Evolutionary conservation across 2,113 vertebrate genomes (phyloP).

Genomic region (Cynoglossus semilaevis): DNA sequence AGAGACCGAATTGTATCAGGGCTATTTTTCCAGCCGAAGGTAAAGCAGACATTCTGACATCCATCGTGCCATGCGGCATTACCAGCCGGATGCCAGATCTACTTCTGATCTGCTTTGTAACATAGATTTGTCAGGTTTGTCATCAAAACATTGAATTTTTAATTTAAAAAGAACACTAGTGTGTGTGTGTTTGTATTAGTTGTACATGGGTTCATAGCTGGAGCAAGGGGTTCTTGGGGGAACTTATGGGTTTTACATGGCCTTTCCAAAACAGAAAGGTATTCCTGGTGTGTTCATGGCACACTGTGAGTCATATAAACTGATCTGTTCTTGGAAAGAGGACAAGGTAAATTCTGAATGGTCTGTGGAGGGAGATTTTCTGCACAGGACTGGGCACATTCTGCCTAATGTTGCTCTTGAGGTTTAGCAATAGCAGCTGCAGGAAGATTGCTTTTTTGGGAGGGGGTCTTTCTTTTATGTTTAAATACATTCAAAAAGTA

Average conservation of each 20-base stretch:
- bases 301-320: slow-evolving; percentile 38
- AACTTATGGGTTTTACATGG: slow-evolving; percentile 32
- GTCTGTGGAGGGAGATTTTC: slow-evolving; percentile 37
- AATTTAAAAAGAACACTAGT: too few species aligned
- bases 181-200: too few species aligned
- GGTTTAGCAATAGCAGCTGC: slow-evolving; percentile 19
- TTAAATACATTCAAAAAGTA: slow-evolving; percentile 19
- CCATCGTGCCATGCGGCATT: slow-evolving; percentile 32
- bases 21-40: slow-evolving; percentile 37
- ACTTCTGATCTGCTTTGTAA: slow-evolving; percentile 19
- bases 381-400: slow-evolving; percentile 21
- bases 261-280: slow-evolving; percentile 39
- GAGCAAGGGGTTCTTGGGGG: slow-evolving; percentile 33
- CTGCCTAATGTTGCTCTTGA: slow-evolving; percentile 31
- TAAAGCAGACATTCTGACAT: slow-evolving; percentile 36
- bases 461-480: slow-evolving; percentile 29
- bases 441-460: slow-evolving; percentile 33
- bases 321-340: slow-evolving; percentile 34
- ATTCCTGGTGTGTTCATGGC: slow-evolving; percentile 56
- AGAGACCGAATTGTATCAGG: slow-evolving; percentile 10
- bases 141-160: too few species aligned
- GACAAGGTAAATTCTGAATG: slow-evolving; percentile 33
- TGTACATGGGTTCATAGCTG: slow-evolving; percentile 14
- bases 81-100: slow-evolving; percentile 9
- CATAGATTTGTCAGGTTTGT: too few species aligned